Evolutionary conservation across 92 coral and sea anemone species (phyloP), one percentile per base, ranked within the genome.

Genomic region (Actinostola sp.): DNA sequence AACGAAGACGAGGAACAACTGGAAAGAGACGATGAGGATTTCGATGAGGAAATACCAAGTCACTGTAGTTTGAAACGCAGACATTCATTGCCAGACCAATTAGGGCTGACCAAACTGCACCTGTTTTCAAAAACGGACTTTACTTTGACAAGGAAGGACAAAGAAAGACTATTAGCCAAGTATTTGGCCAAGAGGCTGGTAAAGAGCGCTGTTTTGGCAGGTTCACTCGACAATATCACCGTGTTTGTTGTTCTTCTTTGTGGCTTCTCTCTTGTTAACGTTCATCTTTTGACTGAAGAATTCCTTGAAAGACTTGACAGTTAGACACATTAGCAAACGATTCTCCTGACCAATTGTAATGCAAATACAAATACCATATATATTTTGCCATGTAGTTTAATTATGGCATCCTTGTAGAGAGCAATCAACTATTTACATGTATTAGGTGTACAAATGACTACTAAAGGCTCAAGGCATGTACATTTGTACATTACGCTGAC

Each of bases 141-240:
- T 1, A 15, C 4, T 31, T 36, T 63, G 28, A 63, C 72, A 12
- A 41, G 25, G 15, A 48, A 80, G 4, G 97, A 95, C 34, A 92
- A 83, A 34, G 90, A 88, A 73, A 81, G 86, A 9, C 64, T 95
- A 30, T 66, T 95, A 57, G 97, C 96, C 41, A 88, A 86, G 82
- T 68, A 68, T 44, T 52, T 95, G 14, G 75, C 93, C 58, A 88
- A 86, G 75, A 87, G 99, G 65, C 88, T 95, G 13, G 90, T 95
- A 28, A 89, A 86, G 61, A 79, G 92, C 57, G 92, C 97, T n/a
- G 67, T 95, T 41, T 62, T 92, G 15, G 97, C 99, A n/a, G 99
- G 93, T 8, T 84, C 96, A 8, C 72, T 84, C 36, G 92, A 83
- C 70, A 86, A 92, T 54, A 61, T 83, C 25, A 84, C 97, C 9